Evolutionary conservation across 2,113 vertebrate species (phyloP).

Genomic region (Reinhardtius hippoglossoides): DNA sequence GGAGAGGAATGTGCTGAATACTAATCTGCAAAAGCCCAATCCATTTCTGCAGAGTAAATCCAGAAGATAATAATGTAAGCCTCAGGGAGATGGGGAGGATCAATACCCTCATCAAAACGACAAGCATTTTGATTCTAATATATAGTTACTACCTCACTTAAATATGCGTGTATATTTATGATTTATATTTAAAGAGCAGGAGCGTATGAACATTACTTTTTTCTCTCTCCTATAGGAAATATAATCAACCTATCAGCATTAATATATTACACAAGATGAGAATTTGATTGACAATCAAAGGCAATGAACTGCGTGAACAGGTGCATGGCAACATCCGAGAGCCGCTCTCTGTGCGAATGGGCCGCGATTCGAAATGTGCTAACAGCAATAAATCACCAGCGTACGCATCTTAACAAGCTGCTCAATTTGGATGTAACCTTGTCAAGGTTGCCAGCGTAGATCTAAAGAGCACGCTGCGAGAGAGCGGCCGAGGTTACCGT

Average conservation of each 20-base stretch:
- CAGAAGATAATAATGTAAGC: slow-evolving; percentile 70
- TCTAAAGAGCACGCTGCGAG: slow-evolving; percentile 24
- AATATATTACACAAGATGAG: slow-evolving; percentile 35
- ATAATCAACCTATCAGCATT: slow-evolving; percentile 22
- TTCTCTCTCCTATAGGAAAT: slow-evolving; percentile 1
- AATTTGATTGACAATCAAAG: slow-evolving; percentile 42
- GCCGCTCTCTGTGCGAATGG: slow-evolving; percentile 32
- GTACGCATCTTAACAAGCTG: slow-evolving; percentile 63
- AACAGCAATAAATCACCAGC: slow-evolving; percentile 39
- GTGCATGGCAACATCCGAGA: slow-evolving; percentile 50
- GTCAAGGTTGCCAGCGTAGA: slow-evolving; percentile 65
- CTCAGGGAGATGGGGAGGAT: slow-evolving; percentile 59
- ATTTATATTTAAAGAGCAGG: slow-evolving; percentile 12
- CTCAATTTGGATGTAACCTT: slow-evolving; percentile 62
- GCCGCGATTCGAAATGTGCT: slow-evolving; percentile 33
- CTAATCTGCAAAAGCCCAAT: slow-evolving; percentile 73
- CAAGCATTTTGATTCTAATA: slow-evolving; percentile 54
- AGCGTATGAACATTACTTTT: slow-evolving; percentile 7
- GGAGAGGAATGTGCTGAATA: slow-evolving; percentile 69
- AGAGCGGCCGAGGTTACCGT: slow-evolving; percentile 38
- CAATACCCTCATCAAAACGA: slow-evolving; percentile 70
- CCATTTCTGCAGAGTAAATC: slow-evolving; percentile 72
- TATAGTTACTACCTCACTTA: slow-evolving; percentile 43
- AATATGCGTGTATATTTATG: not conserved
- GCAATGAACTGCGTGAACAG: slow-evolving; percentile 48